A percentile compares a stretch with the other conserved stretches of the same genome.
phyloP scores from a whole-genome alignment of 2,113 vertebrate species.

The Cephalopterus ornatus region DNA sequence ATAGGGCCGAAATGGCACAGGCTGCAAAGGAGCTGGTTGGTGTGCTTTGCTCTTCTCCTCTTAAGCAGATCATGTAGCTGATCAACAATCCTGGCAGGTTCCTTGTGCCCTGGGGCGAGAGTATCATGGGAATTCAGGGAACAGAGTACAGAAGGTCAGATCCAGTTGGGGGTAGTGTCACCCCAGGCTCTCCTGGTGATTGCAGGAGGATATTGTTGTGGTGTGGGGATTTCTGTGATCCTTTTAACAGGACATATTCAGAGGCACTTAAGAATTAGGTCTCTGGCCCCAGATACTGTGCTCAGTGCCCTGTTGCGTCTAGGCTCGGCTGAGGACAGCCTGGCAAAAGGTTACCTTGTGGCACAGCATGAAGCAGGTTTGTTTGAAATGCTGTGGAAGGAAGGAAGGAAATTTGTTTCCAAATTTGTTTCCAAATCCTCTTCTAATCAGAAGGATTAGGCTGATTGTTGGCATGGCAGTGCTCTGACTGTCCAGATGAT shows the following conservation, averaged over 20 bases:
- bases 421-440: background rate
- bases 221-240: background rate
- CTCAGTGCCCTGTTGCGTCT: background rate
- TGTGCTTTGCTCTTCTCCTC: background rate
- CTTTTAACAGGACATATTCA: background rate
- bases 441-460: background rate
- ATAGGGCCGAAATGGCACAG: background rate
- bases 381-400: background rate
- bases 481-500: background rate
- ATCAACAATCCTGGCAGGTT: background rate
- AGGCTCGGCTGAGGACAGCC: background rate
- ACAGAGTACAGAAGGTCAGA: background rate
- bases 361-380: background rate
- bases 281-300: background rate
- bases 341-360: background rate
- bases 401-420: background rate
- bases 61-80: background rate
- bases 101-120: fast-evolving
- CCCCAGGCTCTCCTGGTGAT: background rate
- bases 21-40: background rate
- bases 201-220: background rate
- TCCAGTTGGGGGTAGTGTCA: background rate
- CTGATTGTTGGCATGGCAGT: background rate
- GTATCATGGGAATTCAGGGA: background rate
- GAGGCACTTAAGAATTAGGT: background rate